A percentile compares a stretch with the other conserved stretches of the same genome.
Conservation (phyloP, 2,888 invertebrate species). For the Trisateles emortualis region DNA sequence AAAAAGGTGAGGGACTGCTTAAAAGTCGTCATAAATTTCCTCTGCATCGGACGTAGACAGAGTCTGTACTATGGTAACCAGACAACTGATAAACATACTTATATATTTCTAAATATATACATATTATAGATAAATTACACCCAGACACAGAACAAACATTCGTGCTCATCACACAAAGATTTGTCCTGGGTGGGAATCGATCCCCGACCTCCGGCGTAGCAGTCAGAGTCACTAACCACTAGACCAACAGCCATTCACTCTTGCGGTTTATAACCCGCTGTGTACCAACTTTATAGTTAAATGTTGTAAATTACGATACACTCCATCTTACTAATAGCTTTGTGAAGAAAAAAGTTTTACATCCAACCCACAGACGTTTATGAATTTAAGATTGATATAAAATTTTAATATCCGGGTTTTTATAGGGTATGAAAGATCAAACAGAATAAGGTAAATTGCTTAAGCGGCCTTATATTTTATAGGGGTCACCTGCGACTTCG, state of each 20-base stretch:
- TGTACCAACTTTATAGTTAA: not conserved
- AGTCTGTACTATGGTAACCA: too few relatives aligned
- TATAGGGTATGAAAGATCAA: not conserved
- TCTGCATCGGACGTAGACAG: too few relatives aligned
- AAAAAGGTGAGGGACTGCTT: too few relatives aligned
- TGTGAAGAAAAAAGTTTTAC: conserved; percentile 12
- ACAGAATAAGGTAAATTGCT: not conserved
- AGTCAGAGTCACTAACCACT: not conserved
- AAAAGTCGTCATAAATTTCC: too few relatives aligned
- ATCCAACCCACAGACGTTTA: not conserved
- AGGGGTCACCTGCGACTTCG: too few relatives aligned
- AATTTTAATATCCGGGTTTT: not conserved
- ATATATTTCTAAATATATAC: too few relatives aligned
- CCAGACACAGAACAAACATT: too few relatives aligned
- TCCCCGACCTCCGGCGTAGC: too few relatives aligned
- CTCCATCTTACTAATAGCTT: not conserved
- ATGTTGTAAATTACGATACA: not conserved
- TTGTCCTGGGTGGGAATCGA: too few relatives aligned
- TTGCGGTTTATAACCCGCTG: not conserved
- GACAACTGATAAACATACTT: too few relatives aligned
- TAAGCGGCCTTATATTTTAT: not conserved
- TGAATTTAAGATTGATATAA: not conserved
- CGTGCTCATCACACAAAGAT: too few relatives aligned
- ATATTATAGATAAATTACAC: too few relatives aligned
- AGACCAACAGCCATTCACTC: not conserved